Percentiles rank a stretch among this genome's conserved stretches.
phyloP scores from a whole-genome alignment of 2,888 invertebrate species.

The Seira ritae region DNA sequence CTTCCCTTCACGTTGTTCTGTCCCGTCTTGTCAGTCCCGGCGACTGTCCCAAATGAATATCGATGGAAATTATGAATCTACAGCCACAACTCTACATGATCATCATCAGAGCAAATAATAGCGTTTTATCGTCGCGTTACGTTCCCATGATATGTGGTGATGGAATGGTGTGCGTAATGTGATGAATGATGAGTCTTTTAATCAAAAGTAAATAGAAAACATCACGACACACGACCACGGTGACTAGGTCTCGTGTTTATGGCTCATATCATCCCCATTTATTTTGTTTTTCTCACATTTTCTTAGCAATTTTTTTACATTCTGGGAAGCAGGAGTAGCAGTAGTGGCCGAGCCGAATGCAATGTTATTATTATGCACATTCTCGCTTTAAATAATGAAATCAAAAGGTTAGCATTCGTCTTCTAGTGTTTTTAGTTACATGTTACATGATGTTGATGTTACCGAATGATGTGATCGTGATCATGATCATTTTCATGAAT shows the following conservation, averaged over 20 bases:
- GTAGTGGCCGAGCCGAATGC: not conserved
- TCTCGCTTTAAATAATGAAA: slow-evolving; percentile 1
- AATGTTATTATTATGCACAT: slow-evolving; percentile 5
- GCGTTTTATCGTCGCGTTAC: not conserved
- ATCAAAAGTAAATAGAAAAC: slow-evolving; percentile 7
- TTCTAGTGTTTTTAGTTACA: slow-evolving; percentile 3
- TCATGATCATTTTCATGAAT: not conserved
- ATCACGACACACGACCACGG: not conserved
- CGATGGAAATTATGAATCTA: slow-evolving; percentile 6
- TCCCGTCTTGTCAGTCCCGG: not conserved
- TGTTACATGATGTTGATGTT: not conserved
- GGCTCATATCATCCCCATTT: not conserved
- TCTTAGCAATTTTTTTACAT: slow-evolving; percentile 1
- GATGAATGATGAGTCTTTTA: not conserved
- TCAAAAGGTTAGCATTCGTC: not conserved
- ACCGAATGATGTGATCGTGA: not conserved
- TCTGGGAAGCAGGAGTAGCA: not conserved
- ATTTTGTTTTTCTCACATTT: slow-evolving; percentile 1
- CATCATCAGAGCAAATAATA: not conserved
- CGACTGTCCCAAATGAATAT: no score
- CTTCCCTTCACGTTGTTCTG: no score
- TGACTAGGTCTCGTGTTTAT: not conserved
- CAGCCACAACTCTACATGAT: no score
- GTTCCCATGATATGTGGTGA: no score
- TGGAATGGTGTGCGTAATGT: not conserved